phyloP scores from a whole-genome alignment of 2,888 invertebrate genomes.

The Cordilura impudica region DNA sequence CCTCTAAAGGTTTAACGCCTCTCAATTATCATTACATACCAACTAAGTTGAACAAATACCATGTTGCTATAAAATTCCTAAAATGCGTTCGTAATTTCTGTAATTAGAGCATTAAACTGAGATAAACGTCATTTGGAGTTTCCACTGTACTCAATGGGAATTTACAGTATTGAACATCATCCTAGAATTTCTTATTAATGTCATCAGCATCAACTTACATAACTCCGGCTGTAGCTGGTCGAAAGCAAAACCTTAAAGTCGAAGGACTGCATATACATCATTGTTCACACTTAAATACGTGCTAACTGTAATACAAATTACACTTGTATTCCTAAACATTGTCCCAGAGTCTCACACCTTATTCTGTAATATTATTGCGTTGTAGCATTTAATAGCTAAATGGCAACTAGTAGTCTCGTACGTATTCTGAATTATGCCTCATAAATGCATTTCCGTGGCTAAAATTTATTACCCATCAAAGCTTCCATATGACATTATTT shows the following conservation, averaged over 20 bases:
- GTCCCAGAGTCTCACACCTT: conserved; percentile 11
- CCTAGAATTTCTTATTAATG: conserved; percentile 51
- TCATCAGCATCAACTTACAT: conserved; percentile 36
- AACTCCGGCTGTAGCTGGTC: conserved; percentile 1
- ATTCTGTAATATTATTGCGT: conserved; percentile 10
- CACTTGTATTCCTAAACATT: neutral
- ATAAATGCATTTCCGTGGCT: conserved; percentile 65
- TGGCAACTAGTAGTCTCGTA: conserved; percentile 38
- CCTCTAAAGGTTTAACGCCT: no score
- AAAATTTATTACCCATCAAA: conserved; percentile 63
- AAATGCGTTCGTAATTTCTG: no score
- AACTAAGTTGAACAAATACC: no score
- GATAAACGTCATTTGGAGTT: no score
- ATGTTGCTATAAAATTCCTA: no score
- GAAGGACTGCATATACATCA: neutral
- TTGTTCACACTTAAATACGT: neutral
- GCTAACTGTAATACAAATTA: neutral
- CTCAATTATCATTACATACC: conserved; percentile 8
- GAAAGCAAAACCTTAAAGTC: neutral
- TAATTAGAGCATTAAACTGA: no score
- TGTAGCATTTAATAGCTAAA: conserved; percentile 33
- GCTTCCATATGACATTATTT: conserved; percentile 30
- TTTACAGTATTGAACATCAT: conserved; percentile 9
- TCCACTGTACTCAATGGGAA: neutral
- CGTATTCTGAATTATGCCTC: conserved; percentile 64